phyloP scores from a whole-genome alignment of 2,888 invertebrate genomes.

The Lymantria monacha region DNA sequence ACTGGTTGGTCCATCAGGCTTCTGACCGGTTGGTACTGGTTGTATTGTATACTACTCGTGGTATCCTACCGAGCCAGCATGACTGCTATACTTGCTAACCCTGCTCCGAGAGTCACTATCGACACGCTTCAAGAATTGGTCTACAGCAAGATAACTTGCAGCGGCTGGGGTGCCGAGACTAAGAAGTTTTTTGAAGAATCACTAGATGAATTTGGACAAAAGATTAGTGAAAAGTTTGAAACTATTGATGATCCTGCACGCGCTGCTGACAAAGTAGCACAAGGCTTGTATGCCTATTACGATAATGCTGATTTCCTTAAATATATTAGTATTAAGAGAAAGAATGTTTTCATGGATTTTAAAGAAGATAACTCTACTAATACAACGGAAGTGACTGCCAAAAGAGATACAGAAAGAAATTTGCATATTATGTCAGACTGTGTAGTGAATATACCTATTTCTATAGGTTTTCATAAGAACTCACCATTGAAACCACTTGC shows the following conservation, averaged over 20 bases:
- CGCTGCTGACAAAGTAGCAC: slow-evolving; percentile 85
- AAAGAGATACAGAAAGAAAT: slow-evolving; percentile 62
- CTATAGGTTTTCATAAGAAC: slow-evolving; percentile 91
- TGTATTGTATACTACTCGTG: slow-evolving; percentile 90
- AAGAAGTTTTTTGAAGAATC: slow-evolving; percentile 87
- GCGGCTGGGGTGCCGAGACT: slow-evolving; percentile 88
- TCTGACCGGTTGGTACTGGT: slow-evolving; percentile 93
- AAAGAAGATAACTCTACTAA: slow-evolving; percentile 50
- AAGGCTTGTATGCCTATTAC: slow-evolving; percentile 89
- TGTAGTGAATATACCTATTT: slow-evolving; percentile 90
- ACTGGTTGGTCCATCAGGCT: slow-evolving; percentile 90
- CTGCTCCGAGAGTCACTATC: slow-evolving; percentile 89
- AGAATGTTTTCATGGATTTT: slow-evolving; percentile 50
- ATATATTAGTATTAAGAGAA: slow-evolving; percentile 83
- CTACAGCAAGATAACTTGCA: slow-evolving; percentile 84
- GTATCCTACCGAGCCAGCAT: slow-evolving; percentile 92
- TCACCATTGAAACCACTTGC: slow-evolving; percentile 88
- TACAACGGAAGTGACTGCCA: slow-evolving; percentile 23
- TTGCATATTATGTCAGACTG: slow-evolving; percentile 93
- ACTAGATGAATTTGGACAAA: slow-evolving; percentile 84
- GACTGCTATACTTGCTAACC: slow-evolving; percentile 92
- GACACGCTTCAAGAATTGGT: slow-evolving; percentile 88
- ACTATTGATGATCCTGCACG: slow-evolving; percentile 82
- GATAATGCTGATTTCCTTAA: slow-evolving; percentile 89
- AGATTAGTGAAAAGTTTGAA: slow-evolving; percentile 86